Conservation (phyloP, 35 echinoderm and acorn worm species). For the Eucidaris tribuloides region DNA sequence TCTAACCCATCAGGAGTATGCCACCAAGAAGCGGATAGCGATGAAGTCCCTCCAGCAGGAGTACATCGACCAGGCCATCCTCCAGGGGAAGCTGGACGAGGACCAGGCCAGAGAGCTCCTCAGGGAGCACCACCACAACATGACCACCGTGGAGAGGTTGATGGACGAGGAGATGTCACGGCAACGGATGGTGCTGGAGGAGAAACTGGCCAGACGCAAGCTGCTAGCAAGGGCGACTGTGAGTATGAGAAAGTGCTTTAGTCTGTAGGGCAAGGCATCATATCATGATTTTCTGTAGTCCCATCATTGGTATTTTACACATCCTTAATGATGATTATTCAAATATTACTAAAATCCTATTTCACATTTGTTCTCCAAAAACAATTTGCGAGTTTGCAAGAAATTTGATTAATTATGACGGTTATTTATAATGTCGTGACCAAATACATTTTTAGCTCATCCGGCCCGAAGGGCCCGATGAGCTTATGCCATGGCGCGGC, state of each 20-base stretch:
- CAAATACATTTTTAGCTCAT: background rate
- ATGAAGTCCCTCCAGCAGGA: slow-evolving; percentile 62
- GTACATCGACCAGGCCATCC: slow-evolving; percentile 65
- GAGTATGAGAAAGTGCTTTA: slow-evolving; percentile 6
- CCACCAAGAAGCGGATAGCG: slow-evolving; percentile 78
- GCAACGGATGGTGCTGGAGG: slow-evolving; percentile 84
- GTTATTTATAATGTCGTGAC: no score
- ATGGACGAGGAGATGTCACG: slow-evolving; percentile 93
- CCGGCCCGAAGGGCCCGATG: no score
- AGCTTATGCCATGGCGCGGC: background rate
- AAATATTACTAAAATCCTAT: no score
- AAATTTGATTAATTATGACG: no score
- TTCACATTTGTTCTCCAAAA: no score
- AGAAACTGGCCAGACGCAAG: slow-evolving; percentile 55
- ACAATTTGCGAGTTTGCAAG: no score
- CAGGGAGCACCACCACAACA: slow-evolving; percentile 63
- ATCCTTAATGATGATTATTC: no score
- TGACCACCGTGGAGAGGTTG: slow-evolving; percentile 42
- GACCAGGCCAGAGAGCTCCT: slow-evolving; percentile 54
- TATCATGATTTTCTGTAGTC: no score
- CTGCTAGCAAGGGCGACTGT: slow-evolving; percentile 73
- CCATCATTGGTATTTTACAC: no score
- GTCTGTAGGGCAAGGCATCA: no score
- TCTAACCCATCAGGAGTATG: slow-evolving; percentile 61
- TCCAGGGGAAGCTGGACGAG: slow-evolving; percentile 72